Evolutionary conservation across 2,113 vertebrate species (phyloP), one percentile per base, ranked within the genome.

Genomic region (Beaufortia kweichowensis): DNA sequence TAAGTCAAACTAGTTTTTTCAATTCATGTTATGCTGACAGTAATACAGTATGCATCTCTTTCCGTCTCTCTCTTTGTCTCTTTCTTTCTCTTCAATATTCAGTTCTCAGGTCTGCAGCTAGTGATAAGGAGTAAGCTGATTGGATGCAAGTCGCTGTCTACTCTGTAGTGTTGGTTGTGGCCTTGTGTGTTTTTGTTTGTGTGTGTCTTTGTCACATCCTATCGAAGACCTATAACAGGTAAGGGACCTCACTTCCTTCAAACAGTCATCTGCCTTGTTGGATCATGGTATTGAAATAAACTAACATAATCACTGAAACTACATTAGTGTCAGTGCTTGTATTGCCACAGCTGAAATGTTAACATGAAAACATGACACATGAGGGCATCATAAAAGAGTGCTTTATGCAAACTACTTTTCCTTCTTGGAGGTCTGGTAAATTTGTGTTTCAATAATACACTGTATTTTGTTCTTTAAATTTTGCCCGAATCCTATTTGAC

Each of bases 131-230:
- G 2, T 14, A 15, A 43, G 31, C 24, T 64, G 43, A 63, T 57
- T 72, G 78, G 79, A 79, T 81, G 75, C 9, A 74, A 72, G 59
- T 41, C 71, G 39, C 85, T 68, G 82, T 83, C 53, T 74, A 76
- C 41, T 59, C 80, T 59, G 79, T 80, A 77, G 59, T 79, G 12
- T 77, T 84, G 66, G 66, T 62, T 21, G 23, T 28, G 15, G 43
- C 59, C 78, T 66, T 46, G 63, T n/a, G n/a, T n/a, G n/a, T n/a
- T n/a, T n/a, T 60, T 50, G 75, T 55, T n/a, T n/a, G 28, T 82
- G 84, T 74, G 23, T 83, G 66, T 84, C 23, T 85, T 83, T 87
- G 85, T 75, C 82, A 81, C 81, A 29, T 28, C 71, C 66, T 62
- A 56, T 21, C 29, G 10, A 1, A 56, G 33, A 60, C 67, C 59